Base-by-base conservation (phyloP, 2,113 vertebrate species). In the Hemibates koningsi region DNA sequence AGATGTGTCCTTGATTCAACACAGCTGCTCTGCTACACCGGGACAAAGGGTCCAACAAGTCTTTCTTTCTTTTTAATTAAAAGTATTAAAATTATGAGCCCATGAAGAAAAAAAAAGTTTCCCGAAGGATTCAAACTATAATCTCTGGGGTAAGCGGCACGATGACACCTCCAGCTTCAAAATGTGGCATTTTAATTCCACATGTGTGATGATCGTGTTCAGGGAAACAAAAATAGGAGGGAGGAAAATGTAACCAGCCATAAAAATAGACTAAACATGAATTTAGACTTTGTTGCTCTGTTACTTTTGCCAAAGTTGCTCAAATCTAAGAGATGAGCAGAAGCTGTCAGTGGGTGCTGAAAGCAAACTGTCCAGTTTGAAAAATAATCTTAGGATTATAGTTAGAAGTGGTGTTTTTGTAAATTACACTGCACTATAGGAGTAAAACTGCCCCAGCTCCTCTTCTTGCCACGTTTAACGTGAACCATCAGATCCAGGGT, bases 401-500 rank as follows among this genome's bases (percentile, higher is more conserved):
- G 57, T 61, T 61, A 45, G 21, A 43, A 43, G 21, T 45, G 66
- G 38, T 45, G 38, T 8, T 10, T 43, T 27, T 10, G 21, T 73
- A 27, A 10, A 45, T 1, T 45, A 0, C 41, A 27, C 14, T 27
- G 13, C 68, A 73, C 8, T 27, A 16, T 73, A 43, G 68, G 68
- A 45, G 10, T 45, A 0, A 45, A 45, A 45, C 21, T 45, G 41
- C 5, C 41, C 13, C 27, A 1, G n/a, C 66, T 0, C 21, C 27
- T 27, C 38, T 16, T 16, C 3, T 0, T 3, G 38, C 9, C 13
- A 16, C 10, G 13, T 45, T 45, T 16, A 45, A 45, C 0, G 1
- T 27, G 21, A 68, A 21, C 63, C 36, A 0, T 7, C 36, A 68
- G 63, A 71, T 10, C n/a, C n/a, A 71, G 2, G 13, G n/a, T 71